Percentiles rank a stretch among this genome's conserved stretches.
phyloP scores from a whole-genome alignment of 2,888 invertebrate genomes.

The Geotrupes spiniger region DNA sequence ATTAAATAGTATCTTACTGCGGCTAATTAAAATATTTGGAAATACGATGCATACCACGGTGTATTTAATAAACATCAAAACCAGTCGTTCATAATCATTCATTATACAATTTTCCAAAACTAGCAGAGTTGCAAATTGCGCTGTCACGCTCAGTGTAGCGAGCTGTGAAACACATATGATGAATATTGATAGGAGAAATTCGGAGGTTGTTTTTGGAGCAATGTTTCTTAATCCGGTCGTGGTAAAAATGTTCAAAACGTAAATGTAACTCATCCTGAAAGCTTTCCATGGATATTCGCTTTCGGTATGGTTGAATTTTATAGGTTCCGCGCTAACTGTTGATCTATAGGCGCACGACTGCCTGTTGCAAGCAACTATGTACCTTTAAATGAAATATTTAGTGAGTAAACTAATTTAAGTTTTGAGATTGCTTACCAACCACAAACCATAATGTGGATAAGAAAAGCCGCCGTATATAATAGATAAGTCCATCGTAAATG shows the following conservation, averaged over 20 bases:
- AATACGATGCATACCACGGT: slow-evolving; percentile 19
- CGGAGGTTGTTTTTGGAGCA: slow-evolving; percentile 9
- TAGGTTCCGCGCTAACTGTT: slow-evolving; percentile 9
- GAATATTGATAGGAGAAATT: slow-evolving; percentile 13
- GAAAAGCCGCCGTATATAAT: slow-evolving; percentile 20
- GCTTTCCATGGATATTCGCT: slow-evolving; percentile 12
- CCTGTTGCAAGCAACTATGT: slow-evolving; percentile 10
- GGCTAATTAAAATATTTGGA: too few relatives aligned
- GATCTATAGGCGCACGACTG: slow-evolving; percentile 11
- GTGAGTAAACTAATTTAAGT: neutral
- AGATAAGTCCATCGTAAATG: slow-evolving; percentile 29
- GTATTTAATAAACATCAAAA: slow-evolving; percentile 19
- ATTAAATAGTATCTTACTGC: too few relatives aligned
- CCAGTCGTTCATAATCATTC: slow-evolving; percentile 20
- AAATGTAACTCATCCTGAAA: slow-evolving; percentile 16
- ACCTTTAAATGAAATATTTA: slow-evolving; percentile 9
- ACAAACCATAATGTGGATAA: slow-evolving; percentile 22
- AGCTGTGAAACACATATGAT: slow-evolving; percentile 18
- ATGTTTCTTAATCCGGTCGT: slow-evolving; percentile 18
- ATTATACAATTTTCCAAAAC: slow-evolving; percentile 24
- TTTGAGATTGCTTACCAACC: slow-evolving; percentile 22
- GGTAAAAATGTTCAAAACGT: slow-evolving; percentile 23
- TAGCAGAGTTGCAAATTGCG: slow-evolving; percentile 23
- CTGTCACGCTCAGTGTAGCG: slow-evolving; percentile 15
- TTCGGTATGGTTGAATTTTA: neutral